These are phyloP conservation scores for Sclerodermus sp. DNA, from an alignment of 2,888 invertebrate species.

Conservation along the genomic window DNA sequence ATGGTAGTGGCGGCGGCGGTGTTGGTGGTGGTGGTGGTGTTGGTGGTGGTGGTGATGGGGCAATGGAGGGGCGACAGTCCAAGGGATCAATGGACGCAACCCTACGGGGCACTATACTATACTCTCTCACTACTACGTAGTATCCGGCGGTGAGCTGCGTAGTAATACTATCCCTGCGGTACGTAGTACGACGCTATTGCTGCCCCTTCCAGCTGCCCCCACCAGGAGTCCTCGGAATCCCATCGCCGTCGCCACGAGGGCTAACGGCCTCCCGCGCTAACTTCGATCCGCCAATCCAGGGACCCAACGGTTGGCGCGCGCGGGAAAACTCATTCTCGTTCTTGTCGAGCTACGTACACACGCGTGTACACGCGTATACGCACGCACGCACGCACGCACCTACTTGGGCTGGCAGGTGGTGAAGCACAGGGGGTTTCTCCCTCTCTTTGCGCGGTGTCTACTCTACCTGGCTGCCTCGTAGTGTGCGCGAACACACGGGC, in stretches of 20 bases:
- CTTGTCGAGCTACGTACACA: too few species aligned
- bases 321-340: constrained; percentile 39
- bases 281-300: constrained; percentile 36
- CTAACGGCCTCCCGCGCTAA: constrained; percentile 38
- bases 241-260: constrained; percentile 25
- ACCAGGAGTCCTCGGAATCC: not conserved
- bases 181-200: constrained; percentile 27
- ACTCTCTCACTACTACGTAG: constrained; percentile 44
- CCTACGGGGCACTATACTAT: constrained; percentile 41
- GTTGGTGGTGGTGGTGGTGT: constrained; percentile 5
- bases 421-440: not conserved
- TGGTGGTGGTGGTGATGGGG: constrained; percentile 4
- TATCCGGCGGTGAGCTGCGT: constrained; percentile 31
- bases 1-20: constrained; percentile 8
- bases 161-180: constrained; percentile 35
- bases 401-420: not conserved
- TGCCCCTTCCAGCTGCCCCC: constrained; percentile 1
- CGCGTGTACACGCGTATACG: not conserved
- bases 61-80: constrained; percentile 17
- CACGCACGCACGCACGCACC: constrained; percentile 22
- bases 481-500: constrained; percentile 6
- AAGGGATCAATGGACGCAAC: constrained; percentile 52
- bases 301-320: constrained; percentile 43
- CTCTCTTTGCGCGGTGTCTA: constrained; percentile 1
- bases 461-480: not conserved